Conservation (phyloP, 1,140 invertebrate genomes). For the Diachasma alloeum region DNA sequence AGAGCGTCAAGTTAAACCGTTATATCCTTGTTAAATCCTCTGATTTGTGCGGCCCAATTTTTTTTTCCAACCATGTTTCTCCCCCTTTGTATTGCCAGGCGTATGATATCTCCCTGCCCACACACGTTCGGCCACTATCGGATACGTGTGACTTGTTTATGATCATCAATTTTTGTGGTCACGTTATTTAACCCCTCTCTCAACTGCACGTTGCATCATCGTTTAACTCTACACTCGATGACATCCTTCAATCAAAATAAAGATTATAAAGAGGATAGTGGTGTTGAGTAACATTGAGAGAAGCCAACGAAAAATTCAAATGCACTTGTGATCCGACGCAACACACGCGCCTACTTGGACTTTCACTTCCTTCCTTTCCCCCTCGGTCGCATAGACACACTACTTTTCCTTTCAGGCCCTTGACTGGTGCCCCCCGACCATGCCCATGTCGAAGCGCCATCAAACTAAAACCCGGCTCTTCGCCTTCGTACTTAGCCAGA, state of each 20-base stretch:
- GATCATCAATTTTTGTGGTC: not conserved
- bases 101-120: not conserved
- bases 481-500: conserved; percentile 2
- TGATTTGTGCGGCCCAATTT: conserved; percentile 30
- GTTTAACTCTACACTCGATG: not conserved
- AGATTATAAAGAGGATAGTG: not conserved
- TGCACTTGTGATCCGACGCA: conserved; percentile 43
- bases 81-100: not conserved
- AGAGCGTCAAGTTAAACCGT: conserved; percentile 30
- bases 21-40: conserved; percentile 41
- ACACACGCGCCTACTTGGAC: conserved; percentile 53
- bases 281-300: not conserved
- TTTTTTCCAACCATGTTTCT: conserved; percentile 3
- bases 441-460: conserved; percentile 44
- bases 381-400: conserved; percentile 57
- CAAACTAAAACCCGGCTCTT: conserved; percentile 17
- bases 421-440: conserved; percentile 46
- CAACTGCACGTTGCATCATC: no score
- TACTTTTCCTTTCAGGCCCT: conserved; percentile 66
- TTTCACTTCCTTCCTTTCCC: conserved; percentile 63
- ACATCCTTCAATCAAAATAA: not conserved
- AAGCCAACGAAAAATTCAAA: conserved; percentile 50
- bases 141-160: not conserved
- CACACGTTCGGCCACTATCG: not conserved
- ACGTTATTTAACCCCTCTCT: no score